Percentiles rank a stretch among this genome's conserved stretches.
Conservation (phyloP, 92 coral and sea anemone species). For the Zoanthus sociatus region DNA sequence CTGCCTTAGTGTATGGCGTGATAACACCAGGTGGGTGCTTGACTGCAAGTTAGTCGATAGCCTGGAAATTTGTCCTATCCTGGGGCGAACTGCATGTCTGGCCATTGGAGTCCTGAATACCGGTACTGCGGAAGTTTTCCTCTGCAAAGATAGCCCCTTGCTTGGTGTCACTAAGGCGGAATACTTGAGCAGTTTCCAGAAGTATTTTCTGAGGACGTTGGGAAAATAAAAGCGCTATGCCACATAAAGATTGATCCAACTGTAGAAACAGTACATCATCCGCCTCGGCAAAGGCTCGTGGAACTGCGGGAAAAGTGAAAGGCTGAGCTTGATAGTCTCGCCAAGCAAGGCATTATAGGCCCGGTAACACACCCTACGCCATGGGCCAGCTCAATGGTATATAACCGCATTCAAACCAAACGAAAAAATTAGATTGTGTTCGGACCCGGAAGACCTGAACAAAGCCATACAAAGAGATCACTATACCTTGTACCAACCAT, state of each 20-base stretch:
- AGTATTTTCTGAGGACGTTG: neutral
- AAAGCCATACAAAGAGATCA: no score
- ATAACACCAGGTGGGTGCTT: neutral
- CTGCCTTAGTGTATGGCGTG: neutral
- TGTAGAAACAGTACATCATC: neutral
- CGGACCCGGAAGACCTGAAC: no score
- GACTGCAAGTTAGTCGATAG: neutral
- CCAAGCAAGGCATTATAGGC: neutral
- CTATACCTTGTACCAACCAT: no score
- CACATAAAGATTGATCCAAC: neutral
- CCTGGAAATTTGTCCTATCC: neutral
- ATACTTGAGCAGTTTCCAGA: neutral
- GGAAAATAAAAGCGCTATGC: neutral
- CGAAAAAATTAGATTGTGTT: no score
- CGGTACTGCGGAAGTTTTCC: neutral
- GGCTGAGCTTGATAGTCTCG: neutral
- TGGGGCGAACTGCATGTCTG: neutral
- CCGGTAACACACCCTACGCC: neutral
- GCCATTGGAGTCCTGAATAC: slow-evolving; percentile 1
- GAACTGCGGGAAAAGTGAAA: neutral
- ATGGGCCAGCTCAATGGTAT: no score
- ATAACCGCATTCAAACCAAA: no score
- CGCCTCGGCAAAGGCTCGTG: no score
- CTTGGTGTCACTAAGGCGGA: neutral
- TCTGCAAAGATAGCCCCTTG: neutral